Percentiles rank a stretch among this genome's conserved stretches.
Evolutionary conservation across 92 coral and sea anemone species (phyloP).

Genomic region (Hydrozoanthus gracilis): DNA sequence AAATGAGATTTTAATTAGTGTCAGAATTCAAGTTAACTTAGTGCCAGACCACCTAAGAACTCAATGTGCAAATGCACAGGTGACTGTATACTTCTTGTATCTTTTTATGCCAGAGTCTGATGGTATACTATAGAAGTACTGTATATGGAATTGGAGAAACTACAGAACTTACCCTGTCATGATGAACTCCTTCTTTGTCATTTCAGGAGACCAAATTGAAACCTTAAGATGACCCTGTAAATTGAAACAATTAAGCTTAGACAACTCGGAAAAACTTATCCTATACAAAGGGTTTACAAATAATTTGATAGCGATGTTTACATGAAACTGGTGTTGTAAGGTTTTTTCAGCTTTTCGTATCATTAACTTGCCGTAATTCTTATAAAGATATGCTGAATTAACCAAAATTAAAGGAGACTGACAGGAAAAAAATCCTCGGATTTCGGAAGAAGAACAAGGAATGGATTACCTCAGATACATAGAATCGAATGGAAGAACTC

Average conservation of each 20-base stretch:
- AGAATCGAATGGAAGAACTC: background rate
- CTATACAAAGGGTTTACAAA: background rate
- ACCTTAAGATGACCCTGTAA: constrained; percentile 58
- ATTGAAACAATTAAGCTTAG: constrained; percentile 4
- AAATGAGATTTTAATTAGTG: background rate
- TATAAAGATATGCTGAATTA: too few species aligned
- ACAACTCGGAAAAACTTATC: background rate
- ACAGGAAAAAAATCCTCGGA: background rate
- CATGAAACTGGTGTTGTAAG: too few species aligned
- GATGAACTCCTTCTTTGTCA: constrained; percentile 76
- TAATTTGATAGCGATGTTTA: too few species aligned
- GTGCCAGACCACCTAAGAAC: too few species aligned
- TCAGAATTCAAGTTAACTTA: background rate
- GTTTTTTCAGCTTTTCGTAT: too few species aligned
- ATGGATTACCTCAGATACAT: constrained; percentile 15
- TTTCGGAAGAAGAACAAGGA: constrained; percentile 17
- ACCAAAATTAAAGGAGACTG: background rate
- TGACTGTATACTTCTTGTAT: too few species aligned
- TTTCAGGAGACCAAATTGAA: constrained; percentile 75
- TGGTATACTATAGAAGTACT: too few species aligned
- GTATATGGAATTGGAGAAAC: background rate
- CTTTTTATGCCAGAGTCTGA: too few species aligned
- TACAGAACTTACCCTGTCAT: constrained; percentile 60
- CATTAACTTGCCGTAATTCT: too few species aligned
- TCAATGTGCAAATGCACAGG: too few species aligned